A percentile compares a stretch with the other conserved stretches of the same genome.
phyloP scores from a whole-genome alignment of 2,113 vertebrate species.

The Etheostoma cragini region DNA sequence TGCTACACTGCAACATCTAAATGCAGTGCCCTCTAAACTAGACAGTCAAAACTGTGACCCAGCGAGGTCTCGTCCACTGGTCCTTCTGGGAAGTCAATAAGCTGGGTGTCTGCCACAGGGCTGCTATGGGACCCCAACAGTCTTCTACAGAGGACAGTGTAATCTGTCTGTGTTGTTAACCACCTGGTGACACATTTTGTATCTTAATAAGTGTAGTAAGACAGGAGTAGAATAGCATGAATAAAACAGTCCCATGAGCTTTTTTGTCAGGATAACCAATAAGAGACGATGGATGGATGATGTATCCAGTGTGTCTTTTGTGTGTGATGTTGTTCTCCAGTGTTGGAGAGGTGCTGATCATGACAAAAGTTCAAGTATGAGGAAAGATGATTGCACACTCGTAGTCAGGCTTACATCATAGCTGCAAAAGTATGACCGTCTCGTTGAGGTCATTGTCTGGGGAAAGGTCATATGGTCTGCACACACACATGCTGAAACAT shows the following conservation, averaged over 20 bases:
- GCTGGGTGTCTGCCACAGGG: constrained; percentile 27
- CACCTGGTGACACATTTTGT: constrained; percentile 52
- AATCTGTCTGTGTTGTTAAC: constrained; percentile 71
- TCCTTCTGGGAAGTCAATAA: constrained; percentile 37
- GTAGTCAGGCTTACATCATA: too few species aligned
- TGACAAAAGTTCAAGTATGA: too few species aligned
- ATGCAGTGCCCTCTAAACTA: constrained; percentile 7
- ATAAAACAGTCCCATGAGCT: neutral
- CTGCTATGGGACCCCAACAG: constrained; percentile 25
- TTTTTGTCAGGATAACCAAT: neutral
- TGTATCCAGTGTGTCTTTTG: too few species aligned
- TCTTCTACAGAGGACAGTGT: constrained; percentile 47
- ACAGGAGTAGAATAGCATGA: neutral
- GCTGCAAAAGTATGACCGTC: too few species aligned
- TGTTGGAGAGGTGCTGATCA: too few species aligned
- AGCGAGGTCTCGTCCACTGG: constrained; percentile 17
- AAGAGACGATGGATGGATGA: neutral
- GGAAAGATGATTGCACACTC: too few species aligned
- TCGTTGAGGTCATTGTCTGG: neutral
- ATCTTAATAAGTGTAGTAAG: constrained; percentile 15
- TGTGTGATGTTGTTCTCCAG: neutral
- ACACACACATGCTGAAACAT: neutral
- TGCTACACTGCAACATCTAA: neutral
- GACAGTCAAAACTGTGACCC: constrained; percentile 27
- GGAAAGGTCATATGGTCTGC: neutral